Base-by-base conservation (phyloP, 2,888 invertebrate species). In the Tenthredo notha region DNA sequence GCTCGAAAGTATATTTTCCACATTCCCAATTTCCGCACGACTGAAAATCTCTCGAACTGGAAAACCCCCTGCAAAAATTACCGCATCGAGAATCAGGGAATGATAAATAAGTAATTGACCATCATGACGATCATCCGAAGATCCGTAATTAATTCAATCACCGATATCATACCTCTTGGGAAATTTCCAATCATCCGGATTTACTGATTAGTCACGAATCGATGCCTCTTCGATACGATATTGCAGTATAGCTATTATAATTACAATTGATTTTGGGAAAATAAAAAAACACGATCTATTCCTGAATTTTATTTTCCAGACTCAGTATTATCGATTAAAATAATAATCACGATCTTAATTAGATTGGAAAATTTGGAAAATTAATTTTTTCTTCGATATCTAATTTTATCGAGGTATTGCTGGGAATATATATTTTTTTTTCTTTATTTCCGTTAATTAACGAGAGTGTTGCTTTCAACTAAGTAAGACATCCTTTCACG, bases 181-280 rank as follows among this genome's bases (percentile, higher is more conserved):
- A 72, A 40, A 72, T 72, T 72, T 72, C 72, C 72, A 72, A 72
- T 72, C 72, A 72, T 72, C 40, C 72, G 72, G 72, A 54, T 40
- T 43, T 40, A 54, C 54, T 54, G 10, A 54, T 54, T 54, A n/a
- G 54, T 54, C 4, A n/a, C 54, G 54, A 54, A 54, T 7, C 54
- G 54, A n/a, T n/a, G n/a, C 7, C n/a, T 54, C n/a, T 54, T n/a
- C 2, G 7, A 54, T 54, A 7, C 7, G n/a, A n/a, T 5, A 54
- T 54, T 5, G 50, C 50, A 18, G 18, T 50, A 50, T 50, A 50
- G 50, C 50, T 50, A 7, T 37, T 50, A 50, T 50, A 50, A 15
- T 18, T 50, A 50, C 18, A 15, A 15, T 50, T 5, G 50, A 50
- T 50, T 50, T 15, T 4, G 50, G 3, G 18, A 50, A 50, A 40